Evolutionary conservation across 2,888 invertebrate species (phyloP).

Genomic region (Athalia circularis): DNA sequence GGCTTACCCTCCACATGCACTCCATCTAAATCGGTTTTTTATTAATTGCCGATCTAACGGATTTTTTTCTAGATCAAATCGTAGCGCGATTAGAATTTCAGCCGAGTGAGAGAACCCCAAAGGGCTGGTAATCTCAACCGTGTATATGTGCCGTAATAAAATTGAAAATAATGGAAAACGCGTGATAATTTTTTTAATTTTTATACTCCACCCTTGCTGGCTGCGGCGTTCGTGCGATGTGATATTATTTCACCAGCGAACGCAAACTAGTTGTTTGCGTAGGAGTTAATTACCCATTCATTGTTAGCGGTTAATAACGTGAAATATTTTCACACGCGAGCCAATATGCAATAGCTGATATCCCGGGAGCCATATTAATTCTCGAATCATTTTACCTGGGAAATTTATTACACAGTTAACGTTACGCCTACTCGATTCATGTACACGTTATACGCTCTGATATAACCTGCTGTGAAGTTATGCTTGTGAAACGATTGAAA

Average conservation of each 20-base stretch:
- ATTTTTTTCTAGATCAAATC: neutral
- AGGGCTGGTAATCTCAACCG: neutral
- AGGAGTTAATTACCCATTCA: conserved; percentile 41
- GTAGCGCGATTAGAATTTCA: neutral
- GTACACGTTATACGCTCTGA: neutral
- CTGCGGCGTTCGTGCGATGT: neutral
- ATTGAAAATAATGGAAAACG: neutral
- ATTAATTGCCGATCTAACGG: neutral
- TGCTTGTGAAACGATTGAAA: neutral
- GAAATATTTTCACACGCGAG: conserved; percentile 38
- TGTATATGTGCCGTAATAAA: neutral
- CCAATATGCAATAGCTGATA: conserved; percentile 57
- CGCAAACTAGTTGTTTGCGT: neutral
- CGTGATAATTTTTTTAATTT: neutral
- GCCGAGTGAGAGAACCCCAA: neutral
- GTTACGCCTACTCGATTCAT: conserved; percentile 24
- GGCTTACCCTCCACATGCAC: neutral
- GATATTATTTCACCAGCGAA: neutral
- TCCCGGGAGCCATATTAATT: conserved; percentile 64
- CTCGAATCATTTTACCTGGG: conserved; percentile 52
- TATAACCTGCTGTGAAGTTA: neutral
- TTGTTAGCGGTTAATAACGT: conserved; percentile 46
- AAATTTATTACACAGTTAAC: conserved; percentile 48
- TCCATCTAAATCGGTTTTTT: neutral
- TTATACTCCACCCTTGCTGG: neutral